Evolutionary conservation across 2,888 invertebrate genomes (phyloP).

Genomic region (Argyresthia goedartella): DNA sequence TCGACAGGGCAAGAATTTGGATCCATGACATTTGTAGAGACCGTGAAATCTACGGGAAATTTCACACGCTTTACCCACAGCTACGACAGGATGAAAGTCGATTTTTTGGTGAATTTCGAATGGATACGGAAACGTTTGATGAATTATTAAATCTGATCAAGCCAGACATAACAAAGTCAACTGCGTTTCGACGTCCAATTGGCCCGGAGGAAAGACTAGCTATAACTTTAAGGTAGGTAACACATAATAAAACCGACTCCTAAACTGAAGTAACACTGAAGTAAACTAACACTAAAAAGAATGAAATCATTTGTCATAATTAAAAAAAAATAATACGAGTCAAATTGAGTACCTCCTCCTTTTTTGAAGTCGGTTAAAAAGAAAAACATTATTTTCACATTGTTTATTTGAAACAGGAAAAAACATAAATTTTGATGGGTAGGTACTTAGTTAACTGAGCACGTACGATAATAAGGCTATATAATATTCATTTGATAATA

Average conservation of each 20-base stretch:
- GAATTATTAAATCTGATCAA: slow-evolving; percentile 6
- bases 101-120: too few species aligned
- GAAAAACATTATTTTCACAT: slow-evolving; percentile 7
- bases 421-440: too few species aligned
- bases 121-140: not conserved
- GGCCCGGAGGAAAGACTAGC: slow-evolving; percentile 11
- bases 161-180: slow-evolving; percentile 11
- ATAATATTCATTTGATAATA: too few species aligned
- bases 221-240: slow-evolving; percentile 8
- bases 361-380: slow-evolving; percentile 4
- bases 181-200: slow-evolving; percentile 11
- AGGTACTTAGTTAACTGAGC: too few species aligned
- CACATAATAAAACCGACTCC: not conserved
- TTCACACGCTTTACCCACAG: slow-evolving; percentile 4
- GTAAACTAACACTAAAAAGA: not conserved
- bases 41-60: slow-evolving; percentile 8
- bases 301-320: not conserved
- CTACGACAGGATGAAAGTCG: too few species aligned
- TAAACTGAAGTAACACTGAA: too few species aligned
- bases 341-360: not conserved
- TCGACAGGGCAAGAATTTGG: slow-evolving; percentile 7
- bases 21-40: slow-evolving; percentile 8
- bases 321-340: not conserved
- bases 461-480: too few species aligned
- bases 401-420: too few species aligned